These are phyloP conservation scores for Sinocyclocheilus maitianheensis DNA, from an alignment of 2,113 vertebrate species.

Conservation along the genomic window DNA sequence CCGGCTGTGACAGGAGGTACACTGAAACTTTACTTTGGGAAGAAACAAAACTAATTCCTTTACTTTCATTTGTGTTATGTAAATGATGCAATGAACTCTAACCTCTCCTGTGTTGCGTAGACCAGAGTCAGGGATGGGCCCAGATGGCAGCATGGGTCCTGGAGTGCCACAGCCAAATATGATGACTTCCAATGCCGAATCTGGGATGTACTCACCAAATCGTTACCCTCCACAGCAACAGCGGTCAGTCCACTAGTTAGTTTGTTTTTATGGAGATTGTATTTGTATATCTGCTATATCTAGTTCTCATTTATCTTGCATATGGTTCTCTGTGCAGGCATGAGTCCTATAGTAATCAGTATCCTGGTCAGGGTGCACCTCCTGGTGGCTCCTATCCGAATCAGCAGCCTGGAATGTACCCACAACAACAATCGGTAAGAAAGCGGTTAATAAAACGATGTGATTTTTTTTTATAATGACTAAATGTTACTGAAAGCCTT, in stretches of 20 bases:
- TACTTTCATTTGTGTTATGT: background rate
- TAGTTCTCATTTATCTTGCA: slow-evolving; percentile 4
- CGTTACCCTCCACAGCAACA: slow-evolving; percentile 94
- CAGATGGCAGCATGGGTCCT: slow-evolving; percentile 86
- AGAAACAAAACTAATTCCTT: background rate
- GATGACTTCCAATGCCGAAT: slow-evolving; percentile 91
- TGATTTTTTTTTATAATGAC: background rate
- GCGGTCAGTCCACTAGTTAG: slow-evolving; percentile 68
- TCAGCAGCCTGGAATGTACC: slow-evolving; percentile 96
- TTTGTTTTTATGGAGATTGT: background rate
- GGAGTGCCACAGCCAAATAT: slow-evolving; percentile 89
- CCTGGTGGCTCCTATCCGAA: slow-evolving; percentile 92
- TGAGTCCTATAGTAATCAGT: slow-evolving; percentile 99
- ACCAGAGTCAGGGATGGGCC: slow-evolving; percentile 89
- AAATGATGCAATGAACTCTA: background rate
- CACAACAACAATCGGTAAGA: slow-evolving; percentile 89
- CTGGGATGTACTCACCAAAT: slow-evolving; percentile 98
- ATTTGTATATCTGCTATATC: background rate
- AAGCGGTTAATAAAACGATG: background rate
- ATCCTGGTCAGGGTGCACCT: slow-evolving; percentile 94
- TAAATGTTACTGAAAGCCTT: background rate
- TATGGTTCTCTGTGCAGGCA: slow-evolving; percentile 77
- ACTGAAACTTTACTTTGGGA: background rate
- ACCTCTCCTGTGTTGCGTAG: slow-evolving; percentile 63
- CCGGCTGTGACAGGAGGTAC: slow-evolving; percentile 88